These are phyloP conservation scores for Malurus alboscapulatus DNA, from an alignment of 2,113 vertebrate species.

Conservation along the genomic window DNA sequence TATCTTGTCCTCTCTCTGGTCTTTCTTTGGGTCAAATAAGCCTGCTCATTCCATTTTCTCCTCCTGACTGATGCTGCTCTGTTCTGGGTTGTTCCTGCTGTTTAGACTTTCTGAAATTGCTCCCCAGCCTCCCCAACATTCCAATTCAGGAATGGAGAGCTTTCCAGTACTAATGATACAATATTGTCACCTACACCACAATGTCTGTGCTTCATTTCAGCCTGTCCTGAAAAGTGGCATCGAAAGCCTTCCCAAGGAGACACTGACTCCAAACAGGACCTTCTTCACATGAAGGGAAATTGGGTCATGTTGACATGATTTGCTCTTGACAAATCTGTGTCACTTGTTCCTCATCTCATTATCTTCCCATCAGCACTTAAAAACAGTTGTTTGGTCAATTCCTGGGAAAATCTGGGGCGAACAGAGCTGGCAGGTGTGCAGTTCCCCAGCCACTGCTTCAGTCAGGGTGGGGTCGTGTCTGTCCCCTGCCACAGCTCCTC, in stretches of 20 bases:
- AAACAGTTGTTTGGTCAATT: conserved; percentile 62
- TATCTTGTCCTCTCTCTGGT: not conserved
- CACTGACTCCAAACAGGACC: not conserved
- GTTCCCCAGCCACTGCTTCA: conserved; percentile 5
- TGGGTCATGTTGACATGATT: conserved; percentile 44
- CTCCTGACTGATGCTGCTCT: not conserved
- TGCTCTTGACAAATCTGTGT: conserved; percentile 54
- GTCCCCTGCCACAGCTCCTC: fast-evolving
- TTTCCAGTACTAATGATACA: not conserved
- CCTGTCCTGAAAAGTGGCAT: not conserved
- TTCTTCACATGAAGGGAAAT: conserved; percentile 31
- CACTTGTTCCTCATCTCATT: conserved; percentile 50
- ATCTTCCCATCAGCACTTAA: conserved; percentile 38
- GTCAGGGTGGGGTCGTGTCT: not conserved
- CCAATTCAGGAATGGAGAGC: not conserved
- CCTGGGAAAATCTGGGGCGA: conserved; percentile 55
- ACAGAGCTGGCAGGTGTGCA: conserved; percentile 17
- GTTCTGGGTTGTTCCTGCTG: not conserved
- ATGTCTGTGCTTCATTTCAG: not conserved
- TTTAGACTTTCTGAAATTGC: not conserved
- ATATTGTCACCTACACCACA: not conserved
- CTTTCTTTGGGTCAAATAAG: not conserved
- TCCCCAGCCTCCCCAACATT: not conserved
- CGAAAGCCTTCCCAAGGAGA: not conserved
- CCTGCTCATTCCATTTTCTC: not conserved